Evolutionary conservation across 2,888 invertebrate genomes (phyloP), one percentile per base, ranked within the genome.

Genomic region (Cosmia pyralina): DNA sequence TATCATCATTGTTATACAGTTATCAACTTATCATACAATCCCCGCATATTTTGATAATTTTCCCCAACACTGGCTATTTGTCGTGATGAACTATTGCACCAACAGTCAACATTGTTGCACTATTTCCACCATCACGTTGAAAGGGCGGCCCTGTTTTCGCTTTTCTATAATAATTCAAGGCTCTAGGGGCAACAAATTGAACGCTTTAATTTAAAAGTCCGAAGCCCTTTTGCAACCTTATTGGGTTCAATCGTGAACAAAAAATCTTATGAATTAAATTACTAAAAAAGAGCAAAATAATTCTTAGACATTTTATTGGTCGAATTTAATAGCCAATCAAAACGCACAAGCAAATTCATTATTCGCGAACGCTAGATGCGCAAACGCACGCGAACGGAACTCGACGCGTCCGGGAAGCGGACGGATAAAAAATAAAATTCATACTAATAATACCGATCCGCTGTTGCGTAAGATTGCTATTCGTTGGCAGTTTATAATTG

Each of bases 331-430:
- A 70, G 71, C 78, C 78, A 83, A 78, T 83, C 81, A 78, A 63
- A 71, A 15, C 68, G 46, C 60, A 60, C 79, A 22, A 38, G 5
- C 13, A 48, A 70, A 67, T 81, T 69, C 63, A 75, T 83, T 78
- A 73, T 73, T 81, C 38, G 72, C 58, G 68, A 69, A 59, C 55
- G 62, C 53, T 82, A 77, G 77, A 77, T 79, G 84, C 77, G 77
- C 85, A 64, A 78, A 88, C 89, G 90, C 96, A 94, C 94, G 94
- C 95, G 92, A 94, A 85, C 93, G 95, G 94, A 95, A 92, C 92
- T 85, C 81, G 78, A 83, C 79, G 88, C 92, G 93, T 95, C 95
- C 96, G 96, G 96, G 96, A 96, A 95, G 90, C 94, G 91, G 90
- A 92, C 90, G 89, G 89, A 87, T 90, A 93, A 93, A 92, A 93